Evolutionary conservation across 2,888 invertebrate species (phyloP).

Genomic region (Craniophora ligustri): DNA sequence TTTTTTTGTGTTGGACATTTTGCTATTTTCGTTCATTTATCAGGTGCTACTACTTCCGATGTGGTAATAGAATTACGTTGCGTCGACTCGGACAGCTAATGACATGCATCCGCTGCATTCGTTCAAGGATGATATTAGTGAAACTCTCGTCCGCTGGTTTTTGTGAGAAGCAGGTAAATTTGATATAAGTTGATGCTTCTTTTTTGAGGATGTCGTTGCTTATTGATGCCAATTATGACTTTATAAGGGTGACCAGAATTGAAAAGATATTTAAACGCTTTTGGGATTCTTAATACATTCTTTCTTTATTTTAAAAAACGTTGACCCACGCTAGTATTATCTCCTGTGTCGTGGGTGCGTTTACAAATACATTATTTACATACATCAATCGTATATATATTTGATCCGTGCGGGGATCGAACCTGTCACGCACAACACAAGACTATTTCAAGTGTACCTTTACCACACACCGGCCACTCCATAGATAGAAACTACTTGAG

Average conservation of each 20-base stretch:
- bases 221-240: neutral
- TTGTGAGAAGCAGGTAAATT: conserved; percentile 42
- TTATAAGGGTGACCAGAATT: neutral
- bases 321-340: too few relatives aligned
- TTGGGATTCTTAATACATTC: too few relatives aligned
- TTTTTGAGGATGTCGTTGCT: conserved; percentile 3
- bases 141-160: conserved; percentile 41
- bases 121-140: conserved; percentile 45
- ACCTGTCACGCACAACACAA: too few relatives aligned
- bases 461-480: too few relatives aligned
- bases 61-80: conserved; percentile 38
- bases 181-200: conserved; percentile 17
- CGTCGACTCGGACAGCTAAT: conserved; percentile 31
- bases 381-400: too few relatives aligned
- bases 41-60: conserved; percentile 28
- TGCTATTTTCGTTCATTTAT: conserved; percentile 1
- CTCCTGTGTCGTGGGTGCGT: too few relatives aligned
- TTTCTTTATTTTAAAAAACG: too few relatives aligned
- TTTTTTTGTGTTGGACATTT: conserved; percentile 4
- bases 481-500: too few relatives aligned
- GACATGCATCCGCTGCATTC: conserved; percentile 42
- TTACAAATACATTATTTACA: too few relatives aligned
- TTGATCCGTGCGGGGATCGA: too few relatives aligned
- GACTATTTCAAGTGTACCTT: too few relatives aligned
- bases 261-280: too few relatives aligned